Conservation (phyloP, 2,113 vertebrate species). For the Phylloscopus whistleri region DNA sequence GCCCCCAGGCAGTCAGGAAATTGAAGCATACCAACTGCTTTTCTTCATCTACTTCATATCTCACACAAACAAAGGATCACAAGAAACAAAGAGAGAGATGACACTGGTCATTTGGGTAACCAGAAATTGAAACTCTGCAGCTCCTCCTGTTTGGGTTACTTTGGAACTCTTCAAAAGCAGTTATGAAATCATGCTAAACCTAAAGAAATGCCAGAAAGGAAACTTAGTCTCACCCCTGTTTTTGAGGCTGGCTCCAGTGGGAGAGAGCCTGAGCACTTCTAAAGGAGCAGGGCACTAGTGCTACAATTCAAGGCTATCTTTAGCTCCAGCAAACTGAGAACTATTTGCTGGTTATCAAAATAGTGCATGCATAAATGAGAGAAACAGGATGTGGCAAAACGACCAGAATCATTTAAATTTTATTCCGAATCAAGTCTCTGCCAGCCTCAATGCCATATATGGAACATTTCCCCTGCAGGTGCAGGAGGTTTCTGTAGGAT, state of each 20-base stretch:
- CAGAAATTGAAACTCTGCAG: neutral
- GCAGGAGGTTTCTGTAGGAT: conserved; percentile 51
- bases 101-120: neutral
- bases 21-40: conserved; percentile 21
- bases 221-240: neutral
- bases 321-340: conserved; percentile 41
- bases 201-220: neutral
- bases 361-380: conserved; percentile 37
- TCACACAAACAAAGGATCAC: neutral
- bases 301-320: conserved; percentile 15
- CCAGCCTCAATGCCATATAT: conserved; percentile 21
- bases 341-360: conserved; percentile 52
- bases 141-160: neutral
- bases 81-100: neutral
- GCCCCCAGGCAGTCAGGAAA: neutral
- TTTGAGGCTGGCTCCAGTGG: neutral
- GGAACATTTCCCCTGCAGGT: conserved; percentile 57
- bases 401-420: conserved; percentile 48
- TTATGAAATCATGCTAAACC: neutral
- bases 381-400: conserved; percentile 65
- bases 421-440: conserved; percentile 53
- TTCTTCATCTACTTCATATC: neutral
- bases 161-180: neutral
- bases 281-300: neutral
- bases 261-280: neutral